Conservation (phyloP, 2,888 invertebrate genomes). For the Tridacna gigas region DNA sequence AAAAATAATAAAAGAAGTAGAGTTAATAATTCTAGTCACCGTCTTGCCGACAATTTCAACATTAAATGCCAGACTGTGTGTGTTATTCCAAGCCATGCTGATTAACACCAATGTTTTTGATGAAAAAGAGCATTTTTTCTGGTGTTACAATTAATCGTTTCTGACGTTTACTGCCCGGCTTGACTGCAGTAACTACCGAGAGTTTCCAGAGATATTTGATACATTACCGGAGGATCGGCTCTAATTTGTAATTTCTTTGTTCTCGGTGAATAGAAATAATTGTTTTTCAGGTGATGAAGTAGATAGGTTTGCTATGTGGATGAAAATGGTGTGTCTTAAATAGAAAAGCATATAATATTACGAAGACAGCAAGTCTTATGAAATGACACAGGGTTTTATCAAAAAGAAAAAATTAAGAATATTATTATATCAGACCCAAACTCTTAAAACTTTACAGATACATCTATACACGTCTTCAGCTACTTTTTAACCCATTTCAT, state of each 20-base stretch:
- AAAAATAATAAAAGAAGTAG: constrained; percentile 9
- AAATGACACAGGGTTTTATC: no score
- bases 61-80: constrained; percentile 40
- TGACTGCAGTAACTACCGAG: constrained; percentile 27
- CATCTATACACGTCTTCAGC: no score
- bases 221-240: constrained; percentile 20
- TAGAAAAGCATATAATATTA: no score
- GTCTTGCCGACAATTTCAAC: constrained; percentile 27
- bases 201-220: constrained; percentile 28
- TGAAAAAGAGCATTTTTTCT: constrained; percentile 54
- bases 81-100: constrained; percentile 31
- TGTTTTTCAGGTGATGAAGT: constrained; percentile 17
- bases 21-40: constrained; percentile 24
- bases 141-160: constrained; percentile 51
- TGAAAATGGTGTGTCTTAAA: neutral
- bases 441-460: no score
- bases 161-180: constrained; percentile 55
- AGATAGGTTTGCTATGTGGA: neutral
- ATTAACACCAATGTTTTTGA: constrained; percentile 45
- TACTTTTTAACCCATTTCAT: no score
- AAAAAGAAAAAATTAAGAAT: no score
- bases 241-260: constrained; percentile 32
- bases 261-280: constrained; percentile 5
- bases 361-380: no score
- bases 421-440: no score